These are phyloP conservation scores for Osmoderma eremita DNA, from an alignment of 2,888 invertebrate genomes.

Conservation along the genomic window DNA sequence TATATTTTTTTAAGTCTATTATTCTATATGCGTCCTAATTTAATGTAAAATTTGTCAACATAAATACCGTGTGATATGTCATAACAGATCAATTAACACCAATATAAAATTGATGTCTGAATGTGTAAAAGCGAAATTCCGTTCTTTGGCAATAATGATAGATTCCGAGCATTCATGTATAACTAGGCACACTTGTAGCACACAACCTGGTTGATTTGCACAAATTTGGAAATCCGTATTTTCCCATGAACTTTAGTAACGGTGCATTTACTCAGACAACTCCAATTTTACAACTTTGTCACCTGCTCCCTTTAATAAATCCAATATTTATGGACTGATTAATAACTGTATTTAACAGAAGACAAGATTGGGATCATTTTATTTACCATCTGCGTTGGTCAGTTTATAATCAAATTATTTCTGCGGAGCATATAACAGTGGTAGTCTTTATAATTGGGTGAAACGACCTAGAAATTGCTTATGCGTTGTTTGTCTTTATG, in stretches of 20 bases:
- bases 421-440: slow-evolving; percentile 6
- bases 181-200: too few relatives aligned
- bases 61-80: background rate
- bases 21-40: background rate
- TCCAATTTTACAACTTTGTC: background rate
- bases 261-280: background rate
- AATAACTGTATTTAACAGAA: slow-evolving; percentile 6
- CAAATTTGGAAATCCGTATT: background rate
- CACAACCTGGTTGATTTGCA: background rate
- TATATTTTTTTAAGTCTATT: background rate
- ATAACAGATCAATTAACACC: slow-evolving; percentile 13
- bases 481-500: slow-evolving; percentile 25
- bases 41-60: background rate
- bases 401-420: slow-evolving; percentile 29
- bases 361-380: slow-evolving; percentile 14
- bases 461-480: slow-evolving; percentile 10
- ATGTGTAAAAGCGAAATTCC: background rate
- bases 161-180: slow-evolving; percentile 8
- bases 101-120: slow-evolving; percentile 16
- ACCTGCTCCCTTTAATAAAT: slow-evolving; percentile 18
- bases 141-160: background rate
- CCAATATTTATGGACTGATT: slow-evolving; percentile 19
- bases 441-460: slow-evolving; percentile 18
- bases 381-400: slow-evolving; percentile 24
- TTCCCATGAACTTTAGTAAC: too few relatives aligned